phyloP scores from a whole-genome alignment of 2,888 invertebrate species.

The Patella caerulea region DNA sequence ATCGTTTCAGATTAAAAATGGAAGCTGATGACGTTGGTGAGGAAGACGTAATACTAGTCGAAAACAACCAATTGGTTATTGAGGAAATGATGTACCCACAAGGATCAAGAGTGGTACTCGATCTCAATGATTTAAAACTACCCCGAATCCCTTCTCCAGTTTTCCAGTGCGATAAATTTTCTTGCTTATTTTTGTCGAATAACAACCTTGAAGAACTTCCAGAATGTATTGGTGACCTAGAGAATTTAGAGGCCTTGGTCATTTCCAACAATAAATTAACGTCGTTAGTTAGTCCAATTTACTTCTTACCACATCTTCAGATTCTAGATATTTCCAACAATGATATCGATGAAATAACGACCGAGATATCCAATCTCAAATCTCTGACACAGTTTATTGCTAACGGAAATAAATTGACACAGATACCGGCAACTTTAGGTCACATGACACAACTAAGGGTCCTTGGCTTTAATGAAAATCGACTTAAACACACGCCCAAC shows the following conservation, averaged over 20 bases:
- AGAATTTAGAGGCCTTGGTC: constrained; percentile 52
- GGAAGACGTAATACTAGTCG: constrained; percentile 29
- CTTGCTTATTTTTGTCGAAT: constrained; percentile 53
- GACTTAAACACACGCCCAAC: constrained; percentile 54
- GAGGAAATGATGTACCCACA: constrained; percentile 43
- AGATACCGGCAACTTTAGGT: constrained; percentile 56
- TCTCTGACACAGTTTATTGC: constrained; percentile 52
- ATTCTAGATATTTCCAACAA: constrained; percentile 63
- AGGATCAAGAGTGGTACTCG: constrained; percentile 48
- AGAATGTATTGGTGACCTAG: constrained; percentile 49
- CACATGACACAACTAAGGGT: constrained; percentile 48
- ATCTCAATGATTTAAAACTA: constrained; percentile 44
- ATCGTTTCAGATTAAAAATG: too few relatives aligned
- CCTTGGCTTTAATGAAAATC: constrained; percentile 60
- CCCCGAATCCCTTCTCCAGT: constrained; percentile 45
- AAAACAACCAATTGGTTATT: constrained; percentile 43
- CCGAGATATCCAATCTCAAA: constrained; percentile 49
- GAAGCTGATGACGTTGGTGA: constrained; percentile 11
- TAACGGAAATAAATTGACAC: constrained; percentile 54
- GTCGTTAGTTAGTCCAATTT: constrained; percentile 47
- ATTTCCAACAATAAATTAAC: constrained; percentile 55
- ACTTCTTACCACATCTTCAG: constrained; percentile 48
- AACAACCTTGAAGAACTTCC: constrained; percentile 61
- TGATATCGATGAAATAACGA: constrained; percentile 52
- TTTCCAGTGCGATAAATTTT: constrained; percentile 48